A percentile compares a stretch with the other conserved stretches of the same genome.
phyloP scores from a whole-genome alignment of 2,113 vertebrate genomes.

The Nibea albiflora region DNA sequence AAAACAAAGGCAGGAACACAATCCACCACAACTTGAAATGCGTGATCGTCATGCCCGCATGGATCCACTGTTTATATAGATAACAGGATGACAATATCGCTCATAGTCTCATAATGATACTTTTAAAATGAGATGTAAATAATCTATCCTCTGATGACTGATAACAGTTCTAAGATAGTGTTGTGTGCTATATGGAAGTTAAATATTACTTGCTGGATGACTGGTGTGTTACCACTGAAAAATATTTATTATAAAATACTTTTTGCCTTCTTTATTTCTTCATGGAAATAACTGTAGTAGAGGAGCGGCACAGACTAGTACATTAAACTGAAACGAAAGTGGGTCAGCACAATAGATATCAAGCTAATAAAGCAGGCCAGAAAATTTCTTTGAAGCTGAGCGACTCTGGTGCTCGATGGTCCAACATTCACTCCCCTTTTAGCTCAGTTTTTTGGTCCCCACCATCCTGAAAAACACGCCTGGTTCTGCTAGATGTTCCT shows the following conservation, averaged over 20 bases:
- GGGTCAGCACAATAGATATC: not conserved
- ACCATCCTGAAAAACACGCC: not conserved
- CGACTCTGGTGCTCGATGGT: too few species aligned
- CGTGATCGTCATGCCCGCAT: not conserved
- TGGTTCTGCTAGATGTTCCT: not conserved
- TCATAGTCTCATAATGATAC: too few species aligned
- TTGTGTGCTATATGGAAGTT: not conserved
- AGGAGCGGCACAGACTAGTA: not conserved
- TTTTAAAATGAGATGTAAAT: not conserved
- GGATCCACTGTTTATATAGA: not conserved
- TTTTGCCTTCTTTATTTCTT: not conserved
- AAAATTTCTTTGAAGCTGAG: too few species aligned
- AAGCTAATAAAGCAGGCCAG: not conserved
- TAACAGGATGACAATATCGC: too few species aligned
- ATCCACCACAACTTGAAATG: not conserved
- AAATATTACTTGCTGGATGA: not conserved
- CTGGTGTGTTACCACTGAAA: not conserved
- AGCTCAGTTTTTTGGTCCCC: not conserved
- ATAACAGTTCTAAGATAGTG: not conserved
- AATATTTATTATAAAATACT: not conserved
- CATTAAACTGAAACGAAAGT: not conserved
- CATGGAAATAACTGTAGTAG: not conserved
- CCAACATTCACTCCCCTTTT: not conserved
- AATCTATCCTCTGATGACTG: too few species aligned
- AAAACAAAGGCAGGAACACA: conserved; percentile 10